Base-by-base conservation (phyloP, 2,888 invertebrate species). In the Phragmatobia fuliginosa region DNA sequence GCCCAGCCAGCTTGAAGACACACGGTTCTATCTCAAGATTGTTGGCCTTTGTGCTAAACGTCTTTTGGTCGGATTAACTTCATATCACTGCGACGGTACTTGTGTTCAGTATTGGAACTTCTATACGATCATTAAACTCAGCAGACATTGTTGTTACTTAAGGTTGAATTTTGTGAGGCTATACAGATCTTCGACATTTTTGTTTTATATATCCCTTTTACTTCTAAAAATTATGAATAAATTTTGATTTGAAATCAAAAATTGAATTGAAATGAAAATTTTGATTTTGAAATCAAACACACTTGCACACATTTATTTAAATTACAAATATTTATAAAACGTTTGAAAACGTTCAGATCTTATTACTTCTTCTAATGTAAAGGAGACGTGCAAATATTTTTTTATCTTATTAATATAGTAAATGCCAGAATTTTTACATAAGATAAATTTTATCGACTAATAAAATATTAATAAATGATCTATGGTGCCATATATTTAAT, bases 51-150 rank as follows among this genome's bases (percentile, higher is more conserved):
- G 65, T 69, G 69, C 41, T 66, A 32, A 41, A 66, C 65, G 59
- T 56, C 56, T 65, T 66, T 69, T 66, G 65, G 69, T 38, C 65
- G 65, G 69, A 65, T 69, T 69, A 66, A 61, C 52, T 69, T 69
- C 61, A 66, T 65, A 69, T 69, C 65, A 65, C 61, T 61, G 69
- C 38, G 32, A 32, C 21, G 41, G 45, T 60, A 31, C 38, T 64
- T 68, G 49, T 60, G 28, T 69, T 25, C 32, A 31, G 68, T 61
- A 38, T 66, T 56, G 36, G 52, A 61, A 61, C 41, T 59, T 36
- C 7, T 64, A 11, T 3, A 32, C n/a, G 45, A 31, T 31, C 21
- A 28, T 49, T 63, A 63, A n/a, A n/a, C 63, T 45, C 31, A 31
- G 7, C 49, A 63, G 33, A 45, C 49, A 49, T 16, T 49, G 49